Evolutionary conservation across 2,797 vertebrate genomes (phyloP), one percentile per base, ranked within the genome.

Genomic region (Poeciliopsis infans): DNA sequence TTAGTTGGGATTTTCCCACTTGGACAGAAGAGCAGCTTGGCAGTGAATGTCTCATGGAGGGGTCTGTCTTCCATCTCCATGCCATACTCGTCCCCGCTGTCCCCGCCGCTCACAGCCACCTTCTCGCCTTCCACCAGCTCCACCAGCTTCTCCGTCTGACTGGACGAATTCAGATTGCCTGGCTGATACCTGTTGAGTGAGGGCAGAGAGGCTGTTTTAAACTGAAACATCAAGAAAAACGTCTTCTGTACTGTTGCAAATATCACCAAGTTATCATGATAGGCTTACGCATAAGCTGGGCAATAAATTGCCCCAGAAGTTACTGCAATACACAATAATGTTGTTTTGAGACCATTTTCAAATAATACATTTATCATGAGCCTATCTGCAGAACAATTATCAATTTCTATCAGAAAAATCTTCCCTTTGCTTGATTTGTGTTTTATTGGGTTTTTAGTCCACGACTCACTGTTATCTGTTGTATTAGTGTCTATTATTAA

Each of bases 111-210:
- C 15, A 93, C 95, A 0, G 95, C 86, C 72, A 95, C 95, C 74
- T 96, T 97, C 86, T 96, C 95, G 3, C 93, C 92, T 11, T 95
- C 96, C 28, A 93, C 93, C 80, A 97, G 79, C 86, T 97, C 97
- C 73, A 97, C 88, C 94, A 97, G 95, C 86, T 98, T 97, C 90
- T 96, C 89, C 7, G 89, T 95, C 89, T 95, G 96, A 79, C 94
- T 94, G 4, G 92, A 88, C 0, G 94, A 95, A 74, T 64, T 92
- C 75, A 96, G 89, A 59, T 84, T 94, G 45, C 95, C 94, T 0
- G 97, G 95, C 91, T 99, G 98, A 93, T 99, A 99, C 91, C 98
- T 99, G 88, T 3, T 3, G 25, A 64, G 4, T 25, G 31, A 39
- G 28, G 25, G 25, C 33, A 46, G 25, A 61, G 0, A 4, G 2